Evolutionary conservation across 2,113 vertebrate genomes (phyloP).

Genomic region (Athene cunicularia): DNA sequence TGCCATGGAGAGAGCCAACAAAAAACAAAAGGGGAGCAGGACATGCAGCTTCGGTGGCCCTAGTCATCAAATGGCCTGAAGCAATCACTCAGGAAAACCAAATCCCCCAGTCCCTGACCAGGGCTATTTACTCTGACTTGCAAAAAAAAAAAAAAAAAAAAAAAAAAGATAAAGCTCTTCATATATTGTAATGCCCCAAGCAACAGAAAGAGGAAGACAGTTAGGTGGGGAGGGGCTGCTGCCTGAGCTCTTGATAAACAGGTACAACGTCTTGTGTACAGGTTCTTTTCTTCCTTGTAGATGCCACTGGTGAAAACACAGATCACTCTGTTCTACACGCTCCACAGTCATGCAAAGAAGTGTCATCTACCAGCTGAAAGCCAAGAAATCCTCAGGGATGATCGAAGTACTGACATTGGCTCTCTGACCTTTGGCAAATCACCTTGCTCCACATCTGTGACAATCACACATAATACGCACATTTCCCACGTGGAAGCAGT

Average conservation of each 20-base stretch:
- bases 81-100: background rate
- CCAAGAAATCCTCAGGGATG: background rate
- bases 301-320: background rate
- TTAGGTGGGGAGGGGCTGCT: background rate
- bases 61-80: background rate
- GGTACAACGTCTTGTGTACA: background rate
- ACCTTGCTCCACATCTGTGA: background rate
- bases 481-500: background rate
- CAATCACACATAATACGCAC: background rate
- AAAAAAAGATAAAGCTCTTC: background rate
- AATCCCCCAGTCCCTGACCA: background rate
- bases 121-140: background rate
- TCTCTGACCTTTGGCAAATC: background rate
- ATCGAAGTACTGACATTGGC: background rate
- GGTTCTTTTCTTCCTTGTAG: background rate
- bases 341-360: background rate
- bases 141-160: accelerated
- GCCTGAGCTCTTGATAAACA: background rate
- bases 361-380: background rate
- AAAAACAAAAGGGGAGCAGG: background rate
- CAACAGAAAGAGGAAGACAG: background rate
- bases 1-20: background rate
- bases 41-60: background rate
- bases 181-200: background rate
- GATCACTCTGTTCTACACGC: background rate